phyloP scores from a whole-genome alignment of 2,113 vertebrate genomes.

The Desmodus rotundus region DNA sequence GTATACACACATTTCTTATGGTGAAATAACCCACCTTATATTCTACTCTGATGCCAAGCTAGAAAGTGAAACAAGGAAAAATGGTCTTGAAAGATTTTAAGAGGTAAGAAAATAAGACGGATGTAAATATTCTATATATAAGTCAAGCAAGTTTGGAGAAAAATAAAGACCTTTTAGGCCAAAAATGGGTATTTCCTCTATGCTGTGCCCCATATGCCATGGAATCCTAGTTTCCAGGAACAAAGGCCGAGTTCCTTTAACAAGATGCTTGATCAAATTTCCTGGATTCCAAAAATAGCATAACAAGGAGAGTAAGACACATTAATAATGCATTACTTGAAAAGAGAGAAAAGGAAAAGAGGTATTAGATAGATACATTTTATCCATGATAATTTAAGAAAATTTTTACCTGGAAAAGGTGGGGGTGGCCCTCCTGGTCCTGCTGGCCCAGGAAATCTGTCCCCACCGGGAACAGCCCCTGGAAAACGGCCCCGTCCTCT shows the following conservation, averaged over 20 bases:
- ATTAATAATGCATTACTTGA: conserved; percentile 73
- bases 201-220: conserved; percentile 68
- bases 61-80: conserved; percentile 78
- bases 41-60: conserved; percentile 78
- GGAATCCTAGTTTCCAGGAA: conserved; percentile 70
- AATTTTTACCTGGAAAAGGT: conserved; percentile 92
- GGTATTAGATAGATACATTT: conserved; percentile 70
- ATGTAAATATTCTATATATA: conserved; percentile 79
- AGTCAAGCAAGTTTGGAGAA: conserved; percentile 79
- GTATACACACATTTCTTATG: conserved; percentile 66
- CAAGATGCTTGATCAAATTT: conserved; percentile 73
- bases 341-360: conserved; percentile 69
- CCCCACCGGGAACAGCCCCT: conserved; percentile 92
- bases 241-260: conserved; percentile 76
- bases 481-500: conserved; percentile 95
- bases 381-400: conserved; percentile 63
- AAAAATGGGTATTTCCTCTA: conserved; percentile 70
- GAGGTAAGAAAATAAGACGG: conserved; percentile 78
- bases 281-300: conserved; percentile 65
- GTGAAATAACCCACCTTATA: conserved; percentile 77
- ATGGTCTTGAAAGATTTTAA: conserved; percentile 78
- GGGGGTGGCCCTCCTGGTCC: conserved; percentile 96
- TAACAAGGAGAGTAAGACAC: conserved; percentile 62
- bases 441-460: conserved; percentile 94
- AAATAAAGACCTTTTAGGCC: conserved; percentile 79